Evolutionary conservation across 1,140 invertebrate species (phyloP), one percentile per base, ranked within the genome.

Genomic region (Hylaeus volcanicus): DNA sequence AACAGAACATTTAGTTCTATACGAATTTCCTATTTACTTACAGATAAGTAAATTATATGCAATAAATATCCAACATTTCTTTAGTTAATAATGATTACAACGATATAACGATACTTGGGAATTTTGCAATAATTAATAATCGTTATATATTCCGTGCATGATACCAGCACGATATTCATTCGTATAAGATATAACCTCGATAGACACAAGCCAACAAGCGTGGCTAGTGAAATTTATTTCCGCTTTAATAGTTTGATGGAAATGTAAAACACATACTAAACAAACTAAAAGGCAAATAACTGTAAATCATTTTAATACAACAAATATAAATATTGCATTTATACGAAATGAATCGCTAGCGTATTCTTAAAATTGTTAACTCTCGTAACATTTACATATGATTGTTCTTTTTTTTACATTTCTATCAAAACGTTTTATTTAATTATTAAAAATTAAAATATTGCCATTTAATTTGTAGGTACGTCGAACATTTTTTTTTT

Each of bases 21-120:
- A 26, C n/a, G 6, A 78, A 15, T 53, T 37, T 56, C 45, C 26
- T 64, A 83, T 39, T 81, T 72, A 48, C 56, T 72, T 69, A 85
- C 68, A 76, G 61, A 39, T 15, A 58, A 64, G 8, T 75, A 74
- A 74, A 74, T 64, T 37, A 48, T 15, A 39, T 51, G 15, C 37
- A 51, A 11, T 3, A 8, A 12, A 63, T 1, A 37, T 58, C 37
- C 48, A 3, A 5, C 15, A 60, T 26, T 61, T 9, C 5, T 43
- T 15, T 48, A 70, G 41, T 37, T 65, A 65, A 58, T 41, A 14
- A 12, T 14, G 66, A 53, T 55, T 15, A 5, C 14, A 56, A 56
- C 3, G 9, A 60, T 56, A 60, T 15, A 8, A 11, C 2, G 3
- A 12, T 11, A 8, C 12, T 64, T 53, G n/a, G 12, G 39, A 45